Evolutionary conservation across 2,797 vertebrate genomes (phyloP), one percentile per base, ranked within the genome.

Genomic region (Chelon auratus): DNA sequence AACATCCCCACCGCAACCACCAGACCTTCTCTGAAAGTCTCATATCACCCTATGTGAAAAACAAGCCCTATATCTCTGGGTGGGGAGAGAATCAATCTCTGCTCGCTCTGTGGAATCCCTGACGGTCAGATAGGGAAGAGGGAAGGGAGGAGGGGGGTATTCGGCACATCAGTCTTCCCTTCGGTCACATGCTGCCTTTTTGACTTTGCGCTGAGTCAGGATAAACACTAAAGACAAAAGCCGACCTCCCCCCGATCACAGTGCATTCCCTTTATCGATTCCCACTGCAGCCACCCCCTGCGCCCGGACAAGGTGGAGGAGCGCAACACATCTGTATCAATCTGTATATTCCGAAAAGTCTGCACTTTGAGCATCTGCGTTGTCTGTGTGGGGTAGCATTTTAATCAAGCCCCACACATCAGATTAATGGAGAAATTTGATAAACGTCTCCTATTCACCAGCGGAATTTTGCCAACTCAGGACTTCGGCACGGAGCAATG

Each of bases 391-490:
- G 80, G 83, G 88, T 60, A 62, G 80, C 79, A 56, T 81, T 92
- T 92, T 92, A 92, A 92, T 93, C 91, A 91, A 70, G 75, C 72
- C 68, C 75, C 6, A 69, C 82, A 48, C 88, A 88, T 93, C 92
- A 90, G 86, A 92, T 91, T 93, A 91, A 93, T 92, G 93, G 92
- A 91, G 88, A 84, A 91, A 89, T 91, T 85, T 93, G 91, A 93
- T 91, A 87, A 93, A 93, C 87, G 87, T 82, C 82, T 85, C 75
- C 78, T 74, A 84, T 90, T 91, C 81, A 62, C 80, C 3, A 55
- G 85, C 76, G 22, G 81, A 68, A 87, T 93, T 89, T 72, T 90
- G 92, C 90, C 82, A 72, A 90, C 84, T 92, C 92, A 92, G 92
- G 91, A 75, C 71, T 92, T 81, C 59, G 1, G 79, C 81, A 77